Evolutionary conservation across 2,888 invertebrate species (phyloP).

Genomic region (Molanna angustata): DNA sequence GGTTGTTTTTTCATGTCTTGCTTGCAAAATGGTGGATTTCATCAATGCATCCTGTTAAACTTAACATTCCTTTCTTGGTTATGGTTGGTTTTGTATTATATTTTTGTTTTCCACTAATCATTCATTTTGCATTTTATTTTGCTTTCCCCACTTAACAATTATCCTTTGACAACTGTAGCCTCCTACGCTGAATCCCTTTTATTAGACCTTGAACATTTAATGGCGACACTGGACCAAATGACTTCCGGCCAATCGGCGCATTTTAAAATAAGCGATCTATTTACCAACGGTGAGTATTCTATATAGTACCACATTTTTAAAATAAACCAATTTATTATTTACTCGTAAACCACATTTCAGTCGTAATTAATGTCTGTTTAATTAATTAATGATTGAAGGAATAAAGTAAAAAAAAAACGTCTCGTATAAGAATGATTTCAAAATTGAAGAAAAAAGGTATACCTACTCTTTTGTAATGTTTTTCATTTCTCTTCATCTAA

Average conservation of each 20-base stretch:
- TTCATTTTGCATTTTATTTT: conserved; percentile 4
- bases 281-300: conserved; percentile 53
- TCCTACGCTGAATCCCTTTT: conserved; percentile 56
- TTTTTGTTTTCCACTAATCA: conserved; percentile 13
- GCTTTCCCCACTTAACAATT: conserved; percentile 10
- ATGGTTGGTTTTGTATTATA: conserved; percentile 30
- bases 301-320: too few relatives aligned
- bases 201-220: conserved; percentile 57
- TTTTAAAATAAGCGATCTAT: conserved; percentile 54
- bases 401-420: too few relatives aligned
- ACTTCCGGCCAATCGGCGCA: conserved; percentile 52
- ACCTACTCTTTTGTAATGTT: too few relatives aligned
- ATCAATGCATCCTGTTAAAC: conserved; percentile 18
- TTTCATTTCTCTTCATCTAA: too few relatives aligned
- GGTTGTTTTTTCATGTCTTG: conserved; percentile 29
- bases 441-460: too few relatives aligned
- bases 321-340: too few relatives aligned
- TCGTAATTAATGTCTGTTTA: too few relatives aligned
- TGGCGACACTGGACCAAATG: conserved; percentile 57
- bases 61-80: conserved; percentile 21
- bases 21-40: conserved; percentile 22
- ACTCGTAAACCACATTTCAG: too few relatives aligned
- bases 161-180: conserved; percentile 38
- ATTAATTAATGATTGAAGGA: too few relatives aligned
- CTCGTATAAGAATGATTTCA: too few relatives aligned